These are phyloP conservation scores for Pseudococcus jackbeardsleyi DNA, from an alignment of 2,888 invertebrate genomes.

Conservation along the genomic window DNA sequence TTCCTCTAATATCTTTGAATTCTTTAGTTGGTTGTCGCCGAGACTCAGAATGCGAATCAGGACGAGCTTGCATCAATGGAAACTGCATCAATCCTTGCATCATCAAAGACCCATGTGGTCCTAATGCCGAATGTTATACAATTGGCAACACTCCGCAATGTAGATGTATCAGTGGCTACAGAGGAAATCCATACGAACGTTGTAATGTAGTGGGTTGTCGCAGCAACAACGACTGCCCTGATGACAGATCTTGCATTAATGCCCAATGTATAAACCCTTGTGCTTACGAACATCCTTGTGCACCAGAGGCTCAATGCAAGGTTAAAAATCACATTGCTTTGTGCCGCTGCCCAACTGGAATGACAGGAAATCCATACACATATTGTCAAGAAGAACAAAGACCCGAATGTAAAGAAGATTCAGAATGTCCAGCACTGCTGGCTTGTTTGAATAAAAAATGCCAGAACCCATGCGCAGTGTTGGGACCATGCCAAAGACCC, in stretches of 20 bases:
- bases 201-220: slow-evolving; percentile 86
- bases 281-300: slow-evolving; percentile 82
- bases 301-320: slow-evolving; percentile 82
- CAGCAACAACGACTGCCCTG: slow-evolving; percentile 89
- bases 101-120: slow-evolving; percentile 83
- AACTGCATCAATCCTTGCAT: slow-evolving; percentile 90
- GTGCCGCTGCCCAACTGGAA: slow-evolving; percentile 86
- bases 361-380: slow-evolving; percentile 84
- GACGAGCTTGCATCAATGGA: slow-evolving; percentile 86
- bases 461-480: slow-evolving; percentile 83
- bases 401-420: slow-evolving; percentile 84
- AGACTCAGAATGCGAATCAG: slow-evolving; percentile 86
- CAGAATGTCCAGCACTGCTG: slow-evolving; percentile 83
- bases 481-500: slow-evolving; percentile 85
- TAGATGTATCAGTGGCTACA: slow-evolving; percentile 84
- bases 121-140: slow-evolving; percentile 85
- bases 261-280: slow-evolving; percentile 90
- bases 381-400: slow-evolving; percentile 81
- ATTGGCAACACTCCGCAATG: slow-evolving; percentile 82
- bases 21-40: slow-evolving; percentile 81
- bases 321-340: slow-evolving; percentile 86
- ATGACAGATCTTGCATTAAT: slow-evolving; percentile 86
- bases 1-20: background rate
- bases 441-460: slow-evolving; percentile 88
- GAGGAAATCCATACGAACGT: slow-evolving; percentile 82